Evolutionary conservation across 37 sponge, comb jelly and placozoan species (phyloP).

Genomic region (Theonella swinhoei): DNA sequence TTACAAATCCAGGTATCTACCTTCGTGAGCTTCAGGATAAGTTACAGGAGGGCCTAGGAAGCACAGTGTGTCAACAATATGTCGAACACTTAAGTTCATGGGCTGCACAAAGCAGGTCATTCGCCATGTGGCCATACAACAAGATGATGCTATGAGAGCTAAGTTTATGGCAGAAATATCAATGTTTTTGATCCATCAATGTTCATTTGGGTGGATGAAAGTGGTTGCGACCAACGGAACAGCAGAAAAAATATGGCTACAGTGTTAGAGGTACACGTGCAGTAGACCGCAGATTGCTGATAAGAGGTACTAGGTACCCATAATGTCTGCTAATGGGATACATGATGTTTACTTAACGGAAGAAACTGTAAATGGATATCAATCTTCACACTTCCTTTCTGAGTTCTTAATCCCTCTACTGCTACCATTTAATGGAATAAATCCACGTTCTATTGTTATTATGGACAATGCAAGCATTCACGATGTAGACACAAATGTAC

Average conservation of each 20-base stretch:
- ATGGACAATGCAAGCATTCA: constrained; percentile 2
- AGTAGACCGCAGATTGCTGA: not conserved
- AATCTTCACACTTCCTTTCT: not conserved
- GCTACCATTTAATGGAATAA: constrained; percentile 6
- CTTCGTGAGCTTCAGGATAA: not conserved
- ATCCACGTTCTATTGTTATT: constrained; percentile 1
- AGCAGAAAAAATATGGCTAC: not conserved
- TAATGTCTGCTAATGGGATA: constrained; percentile 7
- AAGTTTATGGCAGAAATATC: constrained; percentile 17
- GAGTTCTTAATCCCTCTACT: constrained; percentile 1
- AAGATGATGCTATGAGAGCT: not conserved
- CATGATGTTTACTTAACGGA: constrained; percentile 9
- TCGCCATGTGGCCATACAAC: not conserved
- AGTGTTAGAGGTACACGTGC: not conserved
- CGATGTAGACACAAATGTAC: not conserved
- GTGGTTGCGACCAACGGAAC: constrained; percentile 8
- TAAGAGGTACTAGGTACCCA: constrained; percentile 6
- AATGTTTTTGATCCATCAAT: constrained; percentile 21
- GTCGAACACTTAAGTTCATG: constrained; percentile 19
- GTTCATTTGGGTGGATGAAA: constrained; percentile 25
- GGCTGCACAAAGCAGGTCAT: constrained; percentile 9
- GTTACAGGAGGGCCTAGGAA: not conserved
- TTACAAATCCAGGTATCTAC: constrained; percentile 5
- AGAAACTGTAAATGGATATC: constrained; percentile 4
- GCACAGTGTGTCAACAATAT: constrained; percentile 2